Evolutionary conservation across 2,113 vertebrate genomes (phyloP).

Genomic region (zebrafish (Danio rerio)): DNA sequence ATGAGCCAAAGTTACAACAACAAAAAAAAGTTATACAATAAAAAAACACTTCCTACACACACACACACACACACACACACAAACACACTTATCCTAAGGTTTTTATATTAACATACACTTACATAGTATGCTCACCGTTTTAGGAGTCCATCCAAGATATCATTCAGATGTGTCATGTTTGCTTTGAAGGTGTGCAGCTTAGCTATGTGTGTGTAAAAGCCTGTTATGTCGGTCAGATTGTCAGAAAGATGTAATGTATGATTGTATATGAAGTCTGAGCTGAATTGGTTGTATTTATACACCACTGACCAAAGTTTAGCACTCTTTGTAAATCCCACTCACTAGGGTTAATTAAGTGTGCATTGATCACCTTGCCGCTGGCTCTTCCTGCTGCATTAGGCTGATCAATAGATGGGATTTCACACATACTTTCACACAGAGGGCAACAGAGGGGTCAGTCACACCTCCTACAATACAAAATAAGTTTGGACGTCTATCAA

Average conservation of each 20-base stretch:
- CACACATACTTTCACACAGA: slow-evolving; percentile 61
- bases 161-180: background rate
- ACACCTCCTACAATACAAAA: background rate
- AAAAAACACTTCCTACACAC: no score
- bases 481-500: no score
- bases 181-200: no score
- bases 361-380: slow-evolving; percentile 77
- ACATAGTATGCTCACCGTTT: background rate
- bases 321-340: slow-evolving; percentile 45
- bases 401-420: slow-evolving; percentile 80
- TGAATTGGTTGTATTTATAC: slow-evolving; percentile 72
- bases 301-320: slow-evolving; percentile 56
- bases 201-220: no score
- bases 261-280: slow-evolving; percentile 14
- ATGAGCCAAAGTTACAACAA: no score
- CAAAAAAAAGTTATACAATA: no score
- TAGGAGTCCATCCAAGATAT: background rate
- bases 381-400: slow-evolving; percentile 79
- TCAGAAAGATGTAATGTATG: no score
- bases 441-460: slow-evolving; percentile 25
- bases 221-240: no score
- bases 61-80: no score
- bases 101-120: background rate
- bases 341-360: slow-evolving; percentile 72
- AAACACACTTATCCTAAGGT: background rate